These are phyloP conservation scores for Lepidonotus clava DNA, from an alignment of 2,888 invertebrate species.

Conservation along the genomic window DNA sequence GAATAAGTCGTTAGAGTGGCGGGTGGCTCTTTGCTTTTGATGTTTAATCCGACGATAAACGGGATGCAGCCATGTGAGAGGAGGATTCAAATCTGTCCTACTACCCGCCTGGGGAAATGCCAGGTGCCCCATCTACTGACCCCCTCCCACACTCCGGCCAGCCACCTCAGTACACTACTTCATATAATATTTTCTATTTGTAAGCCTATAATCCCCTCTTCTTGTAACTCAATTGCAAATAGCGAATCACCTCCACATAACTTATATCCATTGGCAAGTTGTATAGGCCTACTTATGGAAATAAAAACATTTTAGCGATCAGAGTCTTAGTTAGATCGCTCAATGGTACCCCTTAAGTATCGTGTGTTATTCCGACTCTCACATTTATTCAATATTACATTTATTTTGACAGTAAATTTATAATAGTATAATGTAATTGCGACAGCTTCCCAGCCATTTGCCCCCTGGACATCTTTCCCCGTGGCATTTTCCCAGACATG, in stretches of 20 bases:
- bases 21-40: conserved; percentile 15
- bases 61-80: neutral
- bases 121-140: neutral
- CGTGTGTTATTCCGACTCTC: too few relatives aligned
- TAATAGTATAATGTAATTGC: too few relatives aligned
- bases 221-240: neutral
- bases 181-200: neutral
- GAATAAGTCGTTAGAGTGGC: neutral
- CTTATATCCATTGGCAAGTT: neutral
- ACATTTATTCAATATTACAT: too few relatives aligned
- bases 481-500: too few relatives aligned
- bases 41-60: conserved; percentile 14
- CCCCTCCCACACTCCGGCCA: neutral
- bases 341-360: too few relatives aligned
- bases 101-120: neutral
- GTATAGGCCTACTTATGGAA: too few relatives aligned
- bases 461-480: too few relatives aligned
- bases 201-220: neutral
- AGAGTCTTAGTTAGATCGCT: too few relatives aligned
- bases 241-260: neutral
- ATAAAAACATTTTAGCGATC: too few relatives aligned
- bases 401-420: too few relatives aligned
- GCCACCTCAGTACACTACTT: neutral
- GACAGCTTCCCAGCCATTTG: too few relatives aligned
- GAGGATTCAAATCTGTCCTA: neutral